These are phyloP conservation scores for Mechanitis messenoides DNA, from an alignment of 2,888 invertebrate species.

Conservation along the genomic window DNA sequence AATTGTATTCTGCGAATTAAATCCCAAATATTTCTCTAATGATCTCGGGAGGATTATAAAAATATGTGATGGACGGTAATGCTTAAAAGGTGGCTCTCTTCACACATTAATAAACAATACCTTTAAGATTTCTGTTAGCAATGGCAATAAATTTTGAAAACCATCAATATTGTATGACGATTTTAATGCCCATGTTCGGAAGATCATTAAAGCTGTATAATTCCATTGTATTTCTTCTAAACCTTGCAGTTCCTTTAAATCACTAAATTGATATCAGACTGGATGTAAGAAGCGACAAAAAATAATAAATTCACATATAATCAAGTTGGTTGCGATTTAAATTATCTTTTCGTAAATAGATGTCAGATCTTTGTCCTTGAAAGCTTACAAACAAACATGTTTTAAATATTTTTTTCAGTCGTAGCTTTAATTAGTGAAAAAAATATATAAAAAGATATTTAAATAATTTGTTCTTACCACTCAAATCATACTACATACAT, in stretches of 20 bases:
- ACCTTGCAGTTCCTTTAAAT: conserved; percentile 53
- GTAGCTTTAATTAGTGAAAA: no score
- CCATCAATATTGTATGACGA: conserved; percentile 75
- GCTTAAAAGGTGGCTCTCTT: conserved; percentile 65
- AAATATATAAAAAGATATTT: no score
- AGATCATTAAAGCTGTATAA: conserved; percentile 71
- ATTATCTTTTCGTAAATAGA: conserved; percentile 23
- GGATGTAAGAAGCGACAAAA: conserved; percentile 35
- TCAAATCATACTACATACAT: no score
- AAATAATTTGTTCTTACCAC: no score
- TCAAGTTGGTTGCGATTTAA: conserved; percentile 25
- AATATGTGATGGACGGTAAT: conserved; percentile 59
- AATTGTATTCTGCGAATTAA: conserved; percentile 69
- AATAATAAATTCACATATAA: conserved; percentile 43
- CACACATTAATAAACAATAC: conserved; percentile 73
- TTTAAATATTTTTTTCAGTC: no score
- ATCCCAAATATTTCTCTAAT: conserved; percentile 66
- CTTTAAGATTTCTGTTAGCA: conserved; percentile 63
- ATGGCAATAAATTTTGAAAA: conserved; percentile 67
- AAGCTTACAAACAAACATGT: no score
- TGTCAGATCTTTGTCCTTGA: background rate
- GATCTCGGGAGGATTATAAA: conserved; percentile 60
- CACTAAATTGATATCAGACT: conserved; percentile 59
- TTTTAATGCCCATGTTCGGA: conserved; percentile 74
- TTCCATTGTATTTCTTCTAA: conserved; percentile 69